phyloP scores from a whole-genome alignment of 2,888 invertebrate genomes.

The Watsonalla binaria region DNA sequence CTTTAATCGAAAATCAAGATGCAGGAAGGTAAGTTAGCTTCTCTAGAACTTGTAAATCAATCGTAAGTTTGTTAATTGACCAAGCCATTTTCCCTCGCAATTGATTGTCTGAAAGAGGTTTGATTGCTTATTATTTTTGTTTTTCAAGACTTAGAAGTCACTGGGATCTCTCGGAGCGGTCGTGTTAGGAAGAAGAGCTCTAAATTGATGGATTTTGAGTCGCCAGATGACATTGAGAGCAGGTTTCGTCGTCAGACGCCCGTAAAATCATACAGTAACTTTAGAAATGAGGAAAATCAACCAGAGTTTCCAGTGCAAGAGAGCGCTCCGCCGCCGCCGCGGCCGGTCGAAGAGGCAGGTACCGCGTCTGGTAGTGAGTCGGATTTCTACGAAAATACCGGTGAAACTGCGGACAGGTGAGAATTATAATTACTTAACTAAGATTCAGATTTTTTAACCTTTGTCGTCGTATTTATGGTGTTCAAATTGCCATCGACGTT shows the following conservation, averaged over 20 bases:
- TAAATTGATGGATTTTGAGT: slow-evolving; percentile 95
- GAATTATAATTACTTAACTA: too few relatives aligned
- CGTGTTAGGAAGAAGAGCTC: slow-evolving; percentile 96
- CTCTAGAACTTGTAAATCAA: background rate
- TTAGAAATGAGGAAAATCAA: slow-evolving; percentile 43
- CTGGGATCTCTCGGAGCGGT: slow-evolving; percentile 92
- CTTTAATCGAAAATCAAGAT: background rate
- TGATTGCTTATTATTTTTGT: background rate
- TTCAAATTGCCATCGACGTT: too few relatives aligned
- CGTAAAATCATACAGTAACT: slow-evolving; percentile 44
- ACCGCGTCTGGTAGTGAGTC: slow-evolving; percentile 68
- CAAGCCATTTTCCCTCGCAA: background rate
- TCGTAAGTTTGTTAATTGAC: background rate
- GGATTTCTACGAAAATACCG: slow-evolving; percentile 68
- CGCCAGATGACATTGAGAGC: slow-evolving; percentile 90
- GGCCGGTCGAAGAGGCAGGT: slow-evolving; percentile 46
- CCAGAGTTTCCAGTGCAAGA: slow-evolving; percentile 40
- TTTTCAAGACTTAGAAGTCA: slow-evolving; percentile 85
- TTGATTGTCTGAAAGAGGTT: background rate
- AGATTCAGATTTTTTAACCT: background rate
- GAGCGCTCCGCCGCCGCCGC: slow-evolving; percentile 26
- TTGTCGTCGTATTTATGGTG: background rate
- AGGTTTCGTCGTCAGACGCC: slow-evolving; percentile 68
- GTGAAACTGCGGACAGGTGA: slow-evolving; percentile 66
- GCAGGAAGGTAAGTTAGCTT: slow-evolving; percentile 1